Evolutionary conservation across 92 coral and sea anemone species (phyloP).

Genomic region (Porites cylindrica): DNA sequence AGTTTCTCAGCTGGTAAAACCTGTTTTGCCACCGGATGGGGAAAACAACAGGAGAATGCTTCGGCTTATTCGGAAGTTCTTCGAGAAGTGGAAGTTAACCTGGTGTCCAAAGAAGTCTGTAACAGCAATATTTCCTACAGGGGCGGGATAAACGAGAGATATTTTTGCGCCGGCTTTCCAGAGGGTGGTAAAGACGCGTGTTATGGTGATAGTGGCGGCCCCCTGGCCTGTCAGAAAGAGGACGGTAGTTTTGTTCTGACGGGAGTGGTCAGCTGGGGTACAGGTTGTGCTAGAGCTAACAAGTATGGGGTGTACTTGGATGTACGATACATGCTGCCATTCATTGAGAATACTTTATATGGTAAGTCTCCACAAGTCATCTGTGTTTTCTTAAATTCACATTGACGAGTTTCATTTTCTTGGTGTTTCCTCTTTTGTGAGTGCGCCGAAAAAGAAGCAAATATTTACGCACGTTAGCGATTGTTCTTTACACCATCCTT

Average conservation of each 20-base stretch:
- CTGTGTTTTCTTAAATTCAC: not conserved
- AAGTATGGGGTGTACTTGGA: slow-evolving; percentile 32
- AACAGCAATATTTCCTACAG: slow-evolving; percentile 68
- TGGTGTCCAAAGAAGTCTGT: slow-evolving; percentile 83
- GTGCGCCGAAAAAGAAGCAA: too few relatives aligned
- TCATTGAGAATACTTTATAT: slow-evolving; percentile 73
- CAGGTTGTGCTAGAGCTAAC: slow-evolving; percentile 35
- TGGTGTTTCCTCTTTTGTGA: too few relatives aligned
- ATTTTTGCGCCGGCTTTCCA: slow-evolving; percentile 19
- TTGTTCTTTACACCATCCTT: too few relatives aligned
- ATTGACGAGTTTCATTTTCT: too few relatives aligned
- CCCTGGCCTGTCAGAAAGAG: slow-evolving; percentile 9
- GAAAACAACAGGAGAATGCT: slow-evolving; percentile 58
- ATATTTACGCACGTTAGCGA: too few relatives aligned
- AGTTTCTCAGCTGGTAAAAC: slow-evolving; percentile 65
- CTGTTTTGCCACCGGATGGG: slow-evolving; percentile 97
- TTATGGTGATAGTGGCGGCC: slow-evolving; percentile 45
- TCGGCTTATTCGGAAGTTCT: slow-evolving; percentile 76
- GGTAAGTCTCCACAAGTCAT: slow-evolving; percentile 38
- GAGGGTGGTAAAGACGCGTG: slow-evolving; percentile 39
- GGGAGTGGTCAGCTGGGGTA: slow-evolving; percentile 44
- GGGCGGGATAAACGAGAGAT: slow-evolving; percentile 15
- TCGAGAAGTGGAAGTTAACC: slow-evolving; percentile 80
- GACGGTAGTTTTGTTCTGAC: slow-evolving; percentile 31
- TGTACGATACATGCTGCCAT: slow-evolving; percentile 63